These are phyloP conservation scores for Python bivittatus DNA, from an alignment of 2,113 vertebrate genomes.

Conservation along the genomic window DNA sequence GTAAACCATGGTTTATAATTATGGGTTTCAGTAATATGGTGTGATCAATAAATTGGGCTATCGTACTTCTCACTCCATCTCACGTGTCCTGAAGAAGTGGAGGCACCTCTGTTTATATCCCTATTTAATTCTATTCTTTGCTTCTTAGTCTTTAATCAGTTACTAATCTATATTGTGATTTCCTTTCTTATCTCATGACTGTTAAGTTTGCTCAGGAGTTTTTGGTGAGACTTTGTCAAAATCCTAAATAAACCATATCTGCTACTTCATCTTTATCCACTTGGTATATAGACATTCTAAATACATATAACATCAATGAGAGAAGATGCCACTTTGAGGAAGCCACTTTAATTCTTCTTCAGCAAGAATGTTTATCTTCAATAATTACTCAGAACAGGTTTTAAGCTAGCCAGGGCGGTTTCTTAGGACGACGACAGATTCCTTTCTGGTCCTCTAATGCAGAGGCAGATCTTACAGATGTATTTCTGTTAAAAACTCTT, in stretches of 20 bases:
- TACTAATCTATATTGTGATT: background rate
- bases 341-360: background rate
- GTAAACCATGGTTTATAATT: background rate
- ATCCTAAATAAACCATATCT: background rate
- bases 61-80: background rate
- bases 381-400: background rate
- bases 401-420: background rate
- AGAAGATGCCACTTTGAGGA: background rate
- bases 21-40: background rate
- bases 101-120: background rate
- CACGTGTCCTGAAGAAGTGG: background rate
- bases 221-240: background rate
- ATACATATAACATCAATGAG: background rate
- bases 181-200: background rate
- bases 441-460: background rate
- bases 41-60: background rate
- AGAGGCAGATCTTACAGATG: background rate
- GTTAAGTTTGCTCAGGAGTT: background rate
- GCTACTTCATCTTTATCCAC: background rate
- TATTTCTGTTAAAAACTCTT: background rate
- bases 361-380: background rate
- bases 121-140: background rate
- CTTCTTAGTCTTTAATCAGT: background rate
- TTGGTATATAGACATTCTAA: background rate
- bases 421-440: background rate